These are phyloP conservation scores for Clanis bilineata DNA, from an alignment of 2,888 invertebrate species.

Conservation along the genomic window DNA sequence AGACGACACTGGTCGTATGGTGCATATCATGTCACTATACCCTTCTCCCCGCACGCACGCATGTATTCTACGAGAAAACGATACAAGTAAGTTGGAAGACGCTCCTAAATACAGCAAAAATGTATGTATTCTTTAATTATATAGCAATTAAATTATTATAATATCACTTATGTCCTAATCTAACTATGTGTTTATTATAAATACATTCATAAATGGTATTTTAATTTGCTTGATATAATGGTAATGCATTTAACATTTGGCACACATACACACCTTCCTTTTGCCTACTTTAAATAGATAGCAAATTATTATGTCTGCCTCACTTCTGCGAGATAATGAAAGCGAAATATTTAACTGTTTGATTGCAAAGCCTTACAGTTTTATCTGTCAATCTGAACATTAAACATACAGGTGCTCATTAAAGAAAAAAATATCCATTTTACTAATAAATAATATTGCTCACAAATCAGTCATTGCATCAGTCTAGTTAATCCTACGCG, in stretches of 20 bases:
- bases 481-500: slow-evolving; percentile 65
- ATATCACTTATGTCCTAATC: slow-evolving; percentile 76
- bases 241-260: slow-evolving; percentile 67
- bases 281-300: slow-evolving; percentile 29
- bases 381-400: slow-evolving; percentile 13
- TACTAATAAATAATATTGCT: slow-evolving; percentile 79
- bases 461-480: slow-evolving; percentile 76
- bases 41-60: slow-evolving; percentile 46
- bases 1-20: background rate
- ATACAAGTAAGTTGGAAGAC: slow-evolving; percentile 79
- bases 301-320: slow-evolving; percentile 23
- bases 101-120: slow-evolving; percentile 80
- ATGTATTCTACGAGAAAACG: slow-evolving; percentile 66
- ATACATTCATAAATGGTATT: slow-evolving; percentile 65
- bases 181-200: slow-evolving; percentile 64
- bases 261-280: slow-evolving; percentile 45
- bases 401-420: slow-evolving; percentile 15
- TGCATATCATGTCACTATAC: too few relatives aligned
- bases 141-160: slow-evolving; percentile 69
- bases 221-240: slow-evolving; percentile 58
- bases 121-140: slow-evolving; percentile 67
- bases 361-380: slow-evolving; percentile 15
- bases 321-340: slow-evolving; percentile 21
- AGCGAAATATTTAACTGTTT: slow-evolving; percentile 18
- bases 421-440: slow-evolving; percentile 47